Conservation (phyloP, 1,140 invertebrate species). For the Eriocheir sinensis region DNA sequence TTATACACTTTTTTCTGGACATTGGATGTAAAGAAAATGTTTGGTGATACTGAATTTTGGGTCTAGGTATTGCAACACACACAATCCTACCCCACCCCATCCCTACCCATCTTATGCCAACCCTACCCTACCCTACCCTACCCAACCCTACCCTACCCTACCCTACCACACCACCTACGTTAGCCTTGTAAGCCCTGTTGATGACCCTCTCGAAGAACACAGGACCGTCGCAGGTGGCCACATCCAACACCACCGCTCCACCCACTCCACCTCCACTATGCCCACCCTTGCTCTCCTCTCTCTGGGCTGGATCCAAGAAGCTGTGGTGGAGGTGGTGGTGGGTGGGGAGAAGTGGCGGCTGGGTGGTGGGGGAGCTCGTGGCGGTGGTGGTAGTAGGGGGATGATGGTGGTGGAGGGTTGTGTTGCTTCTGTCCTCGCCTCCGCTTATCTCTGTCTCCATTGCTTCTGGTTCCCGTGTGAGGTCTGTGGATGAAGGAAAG, state of each 20-base stretch:
- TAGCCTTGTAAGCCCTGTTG: constrained; percentile 86
- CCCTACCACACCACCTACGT: no score
- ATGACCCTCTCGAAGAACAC: constrained; percentile 90
- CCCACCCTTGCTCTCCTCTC: not conserved
- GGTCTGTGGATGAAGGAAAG: not conserved
- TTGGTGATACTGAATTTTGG: no score
- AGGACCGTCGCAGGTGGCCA: constrained; percentile 93
- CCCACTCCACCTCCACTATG: not conserved
- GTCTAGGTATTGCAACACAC: no score
- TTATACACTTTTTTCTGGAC: no score
- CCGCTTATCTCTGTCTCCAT: constrained; percentile 16
- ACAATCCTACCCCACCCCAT: no score
- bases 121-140: no score
- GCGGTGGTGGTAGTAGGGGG: not conserved
- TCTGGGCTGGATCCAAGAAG: not conserved
- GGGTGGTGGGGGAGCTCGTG: not conserved
- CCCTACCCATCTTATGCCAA: no score
- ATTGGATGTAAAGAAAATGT: no score
- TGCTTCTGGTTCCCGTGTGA: not conserved
- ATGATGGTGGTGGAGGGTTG: not conserved
- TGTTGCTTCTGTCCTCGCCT: not conserved
- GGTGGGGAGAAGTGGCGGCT: not conserved
- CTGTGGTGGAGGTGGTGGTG: not conserved
- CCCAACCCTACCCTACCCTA: no score
- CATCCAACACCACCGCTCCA: constrained; percentile 83